Percentiles rank a stretch among this genome's conserved stretches.
Evolutionary conservation across 1,140 invertebrate species (phyloP).

Genomic region (Ceratina australensis): DNA sequence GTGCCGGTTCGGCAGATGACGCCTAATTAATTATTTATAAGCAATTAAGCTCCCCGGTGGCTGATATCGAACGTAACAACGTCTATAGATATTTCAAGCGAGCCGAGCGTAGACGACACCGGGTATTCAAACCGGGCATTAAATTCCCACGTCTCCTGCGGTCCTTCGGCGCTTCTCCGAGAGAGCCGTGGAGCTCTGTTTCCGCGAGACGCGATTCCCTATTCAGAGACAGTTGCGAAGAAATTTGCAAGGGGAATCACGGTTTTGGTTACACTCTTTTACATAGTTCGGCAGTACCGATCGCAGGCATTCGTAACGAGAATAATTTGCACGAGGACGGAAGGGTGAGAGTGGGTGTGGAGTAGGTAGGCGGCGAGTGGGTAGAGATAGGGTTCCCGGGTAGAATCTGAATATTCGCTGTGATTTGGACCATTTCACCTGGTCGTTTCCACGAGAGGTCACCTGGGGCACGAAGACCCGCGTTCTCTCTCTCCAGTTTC

Average conservation of each 20-base stretch:
- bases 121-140: conserved; percentile 10
- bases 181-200: not conserved
- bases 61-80: conserved; percentile 30
- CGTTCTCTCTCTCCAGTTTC: conserved; percentile 51
- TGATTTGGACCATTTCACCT: conserved; percentile 67
- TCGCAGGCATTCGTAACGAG: conserved; percentile 55
- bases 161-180: not conserved
- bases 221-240: conserved; percentile 26
- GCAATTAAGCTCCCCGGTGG: conserved; percentile 3
- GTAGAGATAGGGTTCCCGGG: not conserved
- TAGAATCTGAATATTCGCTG: conserved; percentile 59
- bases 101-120: not conserved
- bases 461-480: conserved; percentile 51
- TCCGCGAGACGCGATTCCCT: not conserved
- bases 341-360: no score
- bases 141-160: conserved; percentile 10
- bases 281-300: conserved; percentile 27
- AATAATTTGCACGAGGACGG: conserved; percentile 53
- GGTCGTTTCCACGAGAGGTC: conserved; percentile 64
- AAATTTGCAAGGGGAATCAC: conserved; percentile 47
- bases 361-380: not conserved
- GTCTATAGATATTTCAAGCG: not conserved
- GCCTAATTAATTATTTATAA: conserved; percentile 32
- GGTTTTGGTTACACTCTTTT: conserved; percentile 48
- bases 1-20: not conserved